Conservation (phyloP, 2,888 invertebrate genomes). For the Aromia moschata region DNA sequence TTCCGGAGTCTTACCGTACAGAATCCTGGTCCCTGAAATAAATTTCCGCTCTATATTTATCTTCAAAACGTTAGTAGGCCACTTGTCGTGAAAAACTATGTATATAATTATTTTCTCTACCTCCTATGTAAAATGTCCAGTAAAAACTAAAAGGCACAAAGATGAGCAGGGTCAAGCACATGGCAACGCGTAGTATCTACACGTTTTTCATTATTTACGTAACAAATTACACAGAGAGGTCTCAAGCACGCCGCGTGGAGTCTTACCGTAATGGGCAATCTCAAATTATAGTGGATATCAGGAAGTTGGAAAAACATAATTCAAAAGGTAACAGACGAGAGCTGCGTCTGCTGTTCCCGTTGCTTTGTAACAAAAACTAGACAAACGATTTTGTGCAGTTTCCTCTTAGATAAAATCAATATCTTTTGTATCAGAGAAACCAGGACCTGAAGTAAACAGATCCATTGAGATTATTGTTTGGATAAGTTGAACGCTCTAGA, state of each 20-base stretch:
- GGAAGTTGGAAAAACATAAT: conserved; percentile 1
- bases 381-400: conserved; percentile 1
- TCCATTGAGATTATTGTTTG: neutral
- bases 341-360: neutral
- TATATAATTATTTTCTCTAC: too few relatives aligned
- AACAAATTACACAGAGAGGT: neutral
- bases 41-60: too few relatives aligned
- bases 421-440: neutral
- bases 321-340: neutral
- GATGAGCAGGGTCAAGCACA: neutral
- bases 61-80: too few relatives aligned
- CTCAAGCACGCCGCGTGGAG: neutral
- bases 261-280: neutral
- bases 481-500: neutral
- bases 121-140: too few relatives aligned
- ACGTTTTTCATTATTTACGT: neutral
- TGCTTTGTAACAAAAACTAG: neutral
- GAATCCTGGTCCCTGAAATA: too few relatives aligned
- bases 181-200: neutral
- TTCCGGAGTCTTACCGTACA: too few relatives aligned
- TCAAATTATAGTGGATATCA: neutral
- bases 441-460: neutral
- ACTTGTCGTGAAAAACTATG: too few relatives aligned
- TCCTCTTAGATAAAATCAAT: conserved; percentile 5
- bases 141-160: too few relatives aligned